Evolutionary conservation across 2,113 vertebrate genomes (phyloP).

Genomic region (Hucho hucho): DNA sequence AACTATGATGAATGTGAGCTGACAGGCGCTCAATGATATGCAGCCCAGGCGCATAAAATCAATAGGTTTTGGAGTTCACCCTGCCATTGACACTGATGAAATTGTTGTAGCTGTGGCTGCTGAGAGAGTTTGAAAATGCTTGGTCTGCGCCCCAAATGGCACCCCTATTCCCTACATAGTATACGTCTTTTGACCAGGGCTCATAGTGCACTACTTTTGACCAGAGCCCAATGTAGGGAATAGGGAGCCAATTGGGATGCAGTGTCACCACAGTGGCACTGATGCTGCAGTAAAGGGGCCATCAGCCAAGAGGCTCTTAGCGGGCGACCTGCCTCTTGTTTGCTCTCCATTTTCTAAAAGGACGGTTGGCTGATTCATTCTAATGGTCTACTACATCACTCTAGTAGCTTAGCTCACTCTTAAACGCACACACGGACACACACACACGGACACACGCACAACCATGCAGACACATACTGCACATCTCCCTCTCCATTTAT

Average conservation of each 20-base stretch:
- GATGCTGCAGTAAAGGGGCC: not conserved
- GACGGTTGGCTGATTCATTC: not conserved
- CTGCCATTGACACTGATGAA: not conserved
- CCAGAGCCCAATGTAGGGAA: too few species aligned
- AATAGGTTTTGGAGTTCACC: not conserved
- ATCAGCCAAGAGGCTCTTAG: constrained; percentile 1
- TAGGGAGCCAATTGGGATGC: too few species aligned
- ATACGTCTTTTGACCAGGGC: too few species aligned
- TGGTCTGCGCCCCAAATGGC: not conserved
- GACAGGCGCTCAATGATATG: constrained; percentile 52
- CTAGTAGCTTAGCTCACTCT: not conserved
- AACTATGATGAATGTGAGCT: constrained; percentile 21
- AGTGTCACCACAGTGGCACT: constrained; percentile 5
- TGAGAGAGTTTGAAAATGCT: not conserved
- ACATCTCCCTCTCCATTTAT: not conserved
- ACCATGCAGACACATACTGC: too few species aligned
- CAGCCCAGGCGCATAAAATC: constrained; percentile 31
- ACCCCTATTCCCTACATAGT: too few species aligned
- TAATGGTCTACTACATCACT: not conserved
- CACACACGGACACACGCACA: too few species aligned
- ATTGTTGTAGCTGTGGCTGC: not conserved
- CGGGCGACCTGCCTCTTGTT: not conserved
- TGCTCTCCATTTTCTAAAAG: not conserved
- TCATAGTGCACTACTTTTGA: too few species aligned
- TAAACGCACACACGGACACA: constrained; percentile 13